Percentiles rank a stretch among this genome's conserved stretches.
Evolutionary conservation across 1,140 invertebrate species (phyloP).

Genomic region (Helicoverpa zea): DNA sequence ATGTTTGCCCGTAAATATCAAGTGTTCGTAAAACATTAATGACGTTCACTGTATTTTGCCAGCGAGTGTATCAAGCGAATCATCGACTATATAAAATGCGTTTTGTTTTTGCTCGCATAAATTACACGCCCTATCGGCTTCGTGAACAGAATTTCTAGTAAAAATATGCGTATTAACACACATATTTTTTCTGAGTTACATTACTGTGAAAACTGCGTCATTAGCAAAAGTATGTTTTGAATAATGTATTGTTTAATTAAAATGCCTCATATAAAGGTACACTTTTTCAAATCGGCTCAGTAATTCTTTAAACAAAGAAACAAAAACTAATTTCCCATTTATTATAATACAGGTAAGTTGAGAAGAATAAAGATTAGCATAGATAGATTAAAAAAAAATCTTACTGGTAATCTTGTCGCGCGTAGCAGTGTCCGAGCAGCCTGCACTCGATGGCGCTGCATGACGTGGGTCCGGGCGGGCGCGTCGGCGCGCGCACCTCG

Average conservation of each 20-base stretch:
- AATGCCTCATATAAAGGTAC: too few relatives aligned
- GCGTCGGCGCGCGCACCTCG: conserved; percentile 88
- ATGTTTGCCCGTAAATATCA: too few relatives aligned
- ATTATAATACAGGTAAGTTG: too few relatives aligned
- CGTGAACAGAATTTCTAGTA: conserved; percentile 58
- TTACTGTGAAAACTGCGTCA: too few relatives aligned
- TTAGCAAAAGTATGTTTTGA: too few relatives aligned
- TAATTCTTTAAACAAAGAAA: too few relatives aligned
- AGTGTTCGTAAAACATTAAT: conserved; percentile 34
- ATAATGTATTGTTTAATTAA: too few relatives aligned
- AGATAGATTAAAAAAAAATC: conserved; percentile 56
- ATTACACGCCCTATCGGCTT: conserved; percentile 64
- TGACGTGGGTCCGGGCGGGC: conserved; percentile 86
- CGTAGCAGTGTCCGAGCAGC: conserved; percentile 94
- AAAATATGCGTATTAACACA: too few relatives aligned
- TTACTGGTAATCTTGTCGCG: conserved; percentile 90
- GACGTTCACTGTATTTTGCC: conserved; percentile 57
- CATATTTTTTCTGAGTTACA: too few relatives aligned
- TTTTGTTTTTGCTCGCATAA: conserved; percentile 62
- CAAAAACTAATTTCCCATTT: too few relatives aligned
- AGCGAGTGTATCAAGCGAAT: conserved; percentile 42
- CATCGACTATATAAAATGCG: conserved; percentile 36
- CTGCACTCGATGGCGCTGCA: conserved; percentile 94
- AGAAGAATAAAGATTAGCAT: too few relatives aligned
- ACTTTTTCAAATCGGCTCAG: too few relatives aligned